Percentiles rank a stretch among this genome's conserved stretches.
Conservation (phyloP, 2,888 invertebrate genomes). For the Shargacucullia verbasci region DNA sequence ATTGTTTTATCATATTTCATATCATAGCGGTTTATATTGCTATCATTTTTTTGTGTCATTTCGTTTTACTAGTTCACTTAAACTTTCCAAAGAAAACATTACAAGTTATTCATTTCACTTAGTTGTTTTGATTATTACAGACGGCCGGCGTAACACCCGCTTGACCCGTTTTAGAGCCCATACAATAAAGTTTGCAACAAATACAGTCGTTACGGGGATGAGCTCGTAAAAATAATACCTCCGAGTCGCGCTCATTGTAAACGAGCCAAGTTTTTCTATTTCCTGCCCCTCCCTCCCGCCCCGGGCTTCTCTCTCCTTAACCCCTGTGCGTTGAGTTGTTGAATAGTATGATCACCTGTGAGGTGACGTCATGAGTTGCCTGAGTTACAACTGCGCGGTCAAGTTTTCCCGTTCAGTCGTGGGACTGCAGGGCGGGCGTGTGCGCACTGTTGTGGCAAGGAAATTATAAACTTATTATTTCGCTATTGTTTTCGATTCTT, state of each 20-base stretch:
- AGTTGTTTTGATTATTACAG: conserved; percentile 46
- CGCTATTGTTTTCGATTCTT: neutral
- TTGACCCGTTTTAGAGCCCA: conserved; percentile 55
- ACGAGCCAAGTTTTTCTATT: conserved; percentile 78
- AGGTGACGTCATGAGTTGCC: conserved; percentile 30
- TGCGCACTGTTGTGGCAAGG: neutral
- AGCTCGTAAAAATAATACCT: conserved; percentile 66
- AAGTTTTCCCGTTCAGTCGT: conserved; percentile 50
- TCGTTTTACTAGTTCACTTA: conserved; percentile 8
- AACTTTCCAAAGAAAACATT: conserved; percentile 25
- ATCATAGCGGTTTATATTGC: too few species aligned
- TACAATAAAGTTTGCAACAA: conserved; percentile 63
- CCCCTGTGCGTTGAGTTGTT: conserved; percentile 47
- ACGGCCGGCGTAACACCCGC: conserved; percentile 44
- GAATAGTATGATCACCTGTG: conserved; percentile 62
- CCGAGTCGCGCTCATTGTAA: conserved; percentile 67
- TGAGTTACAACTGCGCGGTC: conserved; percentile 45
- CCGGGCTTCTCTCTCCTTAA: neutral
- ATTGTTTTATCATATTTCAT: too few species aligned
- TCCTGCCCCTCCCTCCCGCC: conserved; percentile 53
- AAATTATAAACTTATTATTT: neutral
- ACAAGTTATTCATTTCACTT: conserved; percentile 34
- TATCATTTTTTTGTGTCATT: too few species aligned
- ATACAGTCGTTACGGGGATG: conserved; percentile 64
- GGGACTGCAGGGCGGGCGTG: neutral